Evolutionary conservation across 2,888 invertebrate species (phyloP).

Genomic region (Holacanthella duospinosa): DNA sequence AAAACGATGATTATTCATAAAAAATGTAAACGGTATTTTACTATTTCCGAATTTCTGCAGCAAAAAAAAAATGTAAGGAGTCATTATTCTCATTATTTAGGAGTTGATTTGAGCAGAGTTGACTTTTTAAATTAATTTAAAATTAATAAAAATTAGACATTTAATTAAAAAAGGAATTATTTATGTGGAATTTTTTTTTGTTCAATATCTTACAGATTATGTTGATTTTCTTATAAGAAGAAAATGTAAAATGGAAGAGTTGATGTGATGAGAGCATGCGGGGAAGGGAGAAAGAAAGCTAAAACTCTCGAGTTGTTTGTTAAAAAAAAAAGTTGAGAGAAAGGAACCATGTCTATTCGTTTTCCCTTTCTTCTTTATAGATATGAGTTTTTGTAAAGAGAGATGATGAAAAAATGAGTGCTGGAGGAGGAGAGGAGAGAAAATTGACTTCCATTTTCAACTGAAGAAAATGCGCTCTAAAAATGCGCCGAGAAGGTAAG

Average conservation of each 20-base stretch:
- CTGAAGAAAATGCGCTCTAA: constrained; percentile 32
- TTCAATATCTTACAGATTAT: background rate
- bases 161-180: too few relatives aligned
- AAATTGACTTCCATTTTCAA: constrained; percentile 27
- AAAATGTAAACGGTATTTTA: too few relatives aligned
- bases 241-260: too few relatives aligned
- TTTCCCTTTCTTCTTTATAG: background rate
- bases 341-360: background rate
- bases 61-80: too few relatives aligned
- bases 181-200: too few relatives aligned
- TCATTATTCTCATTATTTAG: too few relatives aligned
- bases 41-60: too few relatives aligned
- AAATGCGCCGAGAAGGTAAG: constrained; percentile 19
- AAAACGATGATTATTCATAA: too few relatives aligned
- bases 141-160: too few relatives aligned
- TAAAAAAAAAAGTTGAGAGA: background rate
- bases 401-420: background rate
- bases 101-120: too few relatives aligned
- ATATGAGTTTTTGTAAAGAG: background rate
- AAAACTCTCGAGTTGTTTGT: background rate
- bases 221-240: too few relatives aligned
- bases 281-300: constrained; percentile 3
- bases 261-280: constrained; percentile 1
- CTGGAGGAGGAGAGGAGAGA: constrained; percentile 22
- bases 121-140: too few relatives aligned